Evolutionary conservation across 1,140 invertebrate genomes (phyloP).

Genomic region (Drosophila malerkotliana): DNA sequence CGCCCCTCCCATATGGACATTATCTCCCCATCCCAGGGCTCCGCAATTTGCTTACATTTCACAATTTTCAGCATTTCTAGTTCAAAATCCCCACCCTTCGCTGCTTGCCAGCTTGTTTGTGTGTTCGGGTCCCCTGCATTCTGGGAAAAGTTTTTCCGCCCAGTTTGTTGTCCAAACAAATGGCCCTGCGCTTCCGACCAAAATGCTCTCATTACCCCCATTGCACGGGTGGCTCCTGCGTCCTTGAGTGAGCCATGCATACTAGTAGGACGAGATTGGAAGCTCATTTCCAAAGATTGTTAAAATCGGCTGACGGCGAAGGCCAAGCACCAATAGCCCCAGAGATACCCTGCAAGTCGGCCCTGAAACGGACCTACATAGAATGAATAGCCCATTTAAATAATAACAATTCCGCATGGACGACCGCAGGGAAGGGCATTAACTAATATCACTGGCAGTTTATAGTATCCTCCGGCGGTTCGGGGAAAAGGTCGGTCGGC

Average conservation of each 20-base stretch:
- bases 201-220: constrained; percentile 4
- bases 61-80: constrained; percentile 53
- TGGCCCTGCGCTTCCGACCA: constrained; percentile 40
- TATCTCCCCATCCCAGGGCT: constrained; percentile 26
- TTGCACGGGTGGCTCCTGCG: not conserved
- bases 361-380: not conserved
- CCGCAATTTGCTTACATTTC: constrained; percentile 70
- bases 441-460: constrained; percentile 55
- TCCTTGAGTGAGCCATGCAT: not conserved
- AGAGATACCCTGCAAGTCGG: not conserved
- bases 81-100: constrained; percentile 8
- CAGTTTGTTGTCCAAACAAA: constrained; percentile 54
- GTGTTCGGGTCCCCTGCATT: constrained; percentile 21
- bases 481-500: constrained; percentile 15
- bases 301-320: not conserved
- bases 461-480: constrained; percentile 27
- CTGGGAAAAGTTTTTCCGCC: constrained; percentile 58
- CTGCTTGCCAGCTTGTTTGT: constrained; percentile 24
- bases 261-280: no score
- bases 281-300: not conserved
- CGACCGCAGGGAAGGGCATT: constrained; percentile 47
- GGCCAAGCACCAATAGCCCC: not conserved
- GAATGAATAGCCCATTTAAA: constrained; percentile 54
- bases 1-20: constrained; percentile 9
- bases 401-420: constrained; percentile 59